phyloP scores from a whole-genome alignment of 2,888 invertebrate genomes.

The Trichacis sp. region DNA sequence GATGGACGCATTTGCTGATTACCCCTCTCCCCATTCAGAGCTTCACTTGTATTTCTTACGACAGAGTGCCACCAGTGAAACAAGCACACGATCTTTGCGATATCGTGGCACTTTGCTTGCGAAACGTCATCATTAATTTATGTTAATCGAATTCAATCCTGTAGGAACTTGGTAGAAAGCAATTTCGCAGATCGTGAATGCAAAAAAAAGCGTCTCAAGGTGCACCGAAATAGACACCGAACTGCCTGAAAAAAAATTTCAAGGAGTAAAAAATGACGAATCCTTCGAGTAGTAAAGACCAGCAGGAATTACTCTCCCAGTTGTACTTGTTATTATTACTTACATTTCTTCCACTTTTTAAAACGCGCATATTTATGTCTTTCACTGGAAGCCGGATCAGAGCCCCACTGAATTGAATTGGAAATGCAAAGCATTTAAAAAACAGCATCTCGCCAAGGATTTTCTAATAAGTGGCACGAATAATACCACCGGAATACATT shows the following conservation, averaged over 20 bases:
- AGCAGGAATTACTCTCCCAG: conserved; percentile 12
- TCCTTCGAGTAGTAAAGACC: conserved; percentile 3
- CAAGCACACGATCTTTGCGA: conserved; percentile 34
- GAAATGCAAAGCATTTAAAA: conserved; percentile 61
- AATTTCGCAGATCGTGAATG: conserved; percentile 10
- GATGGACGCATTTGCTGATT: conserved; percentile 66
- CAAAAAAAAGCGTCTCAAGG: not conserved
- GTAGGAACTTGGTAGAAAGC: not conserved
- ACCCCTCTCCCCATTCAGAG: conserved; percentile 53
- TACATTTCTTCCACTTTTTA: conserved; percentile 10
- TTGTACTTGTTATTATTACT: conserved; percentile 23
- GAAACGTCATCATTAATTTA: conserved; percentile 1
- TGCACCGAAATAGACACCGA: not conserved
- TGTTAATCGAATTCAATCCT: not conserved
- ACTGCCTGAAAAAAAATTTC: not conserved
- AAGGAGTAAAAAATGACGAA: conserved; percentile 4
- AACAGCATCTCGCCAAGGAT: conserved; percentile 57
- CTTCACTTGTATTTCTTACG: conserved; percentile 60
- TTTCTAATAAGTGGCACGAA: conserved; percentile 57
- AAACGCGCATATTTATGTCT: conserved; percentile 17
- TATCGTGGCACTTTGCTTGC: conserved; percentile 34
- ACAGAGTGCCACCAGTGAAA: conserved; percentile 52
- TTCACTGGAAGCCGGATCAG: conserved; percentile 9
- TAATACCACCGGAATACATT: conserved; percentile 60
- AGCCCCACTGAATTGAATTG: conserved; percentile 56